phyloP scores from a whole-genome alignment of 92 coral and sea anemone species.

The Meandrina meandrites region DNA sequence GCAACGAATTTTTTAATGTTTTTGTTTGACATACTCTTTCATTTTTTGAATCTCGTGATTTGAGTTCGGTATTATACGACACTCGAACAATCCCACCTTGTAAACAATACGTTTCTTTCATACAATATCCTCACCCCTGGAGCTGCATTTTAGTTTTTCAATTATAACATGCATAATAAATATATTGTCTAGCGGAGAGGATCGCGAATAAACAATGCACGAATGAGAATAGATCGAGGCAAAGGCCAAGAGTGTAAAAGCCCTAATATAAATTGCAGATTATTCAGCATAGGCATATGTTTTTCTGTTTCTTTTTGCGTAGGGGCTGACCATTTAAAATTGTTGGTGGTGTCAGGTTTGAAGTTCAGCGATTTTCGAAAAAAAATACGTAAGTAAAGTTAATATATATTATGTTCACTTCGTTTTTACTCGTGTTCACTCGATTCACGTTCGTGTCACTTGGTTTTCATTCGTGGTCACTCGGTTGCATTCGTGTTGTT shows the following conservation, averaged over 20 bases:
- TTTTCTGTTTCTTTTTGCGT: background rate
- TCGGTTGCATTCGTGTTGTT: background rate
- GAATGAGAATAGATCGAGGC: background rate
- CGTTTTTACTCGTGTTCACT: background rate
- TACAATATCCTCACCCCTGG: background rate
- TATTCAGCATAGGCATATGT: no score
- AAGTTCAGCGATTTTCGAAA: background rate
- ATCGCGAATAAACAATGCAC: background rate
- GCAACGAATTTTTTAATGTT: background rate
- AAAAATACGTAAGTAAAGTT: background rate
- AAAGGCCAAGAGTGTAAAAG: background rate
- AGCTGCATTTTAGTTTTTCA: background rate
- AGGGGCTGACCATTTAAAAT: background rate
- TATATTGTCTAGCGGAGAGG: background rate
- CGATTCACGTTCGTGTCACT: background rate
- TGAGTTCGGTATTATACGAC: background rate
- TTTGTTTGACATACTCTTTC: background rate
- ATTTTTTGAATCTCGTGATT: background rate
- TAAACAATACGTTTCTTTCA: background rate
- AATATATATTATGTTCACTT: no score
- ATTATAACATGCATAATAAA: background rate
- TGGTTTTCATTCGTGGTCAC: background rate
- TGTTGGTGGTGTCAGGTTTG: background rate
- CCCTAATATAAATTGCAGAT: background rate
- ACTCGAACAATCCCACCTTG: background rate